Percentiles rank a stretch among this genome's conserved stretches.
Evolutionary conservation across 2,797 vertebrate genomes (phyloP).

Genomic region (Rousettus madagascariensis): DNA sequence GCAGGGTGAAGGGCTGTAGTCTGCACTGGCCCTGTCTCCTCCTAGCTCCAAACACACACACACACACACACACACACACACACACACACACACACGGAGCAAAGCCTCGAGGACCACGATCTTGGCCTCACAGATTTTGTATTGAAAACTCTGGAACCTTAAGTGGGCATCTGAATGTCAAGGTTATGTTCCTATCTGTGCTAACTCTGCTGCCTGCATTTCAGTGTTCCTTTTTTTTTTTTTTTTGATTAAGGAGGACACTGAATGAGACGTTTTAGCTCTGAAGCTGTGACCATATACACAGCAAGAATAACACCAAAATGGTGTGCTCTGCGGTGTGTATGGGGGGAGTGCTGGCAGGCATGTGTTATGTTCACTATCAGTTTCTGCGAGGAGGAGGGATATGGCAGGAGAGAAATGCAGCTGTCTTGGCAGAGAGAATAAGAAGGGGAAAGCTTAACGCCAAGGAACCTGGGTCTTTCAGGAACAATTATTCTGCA

Average conservation of each 20-base stretch:
- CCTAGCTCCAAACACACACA: not conserved
- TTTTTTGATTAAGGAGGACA: not conserved
- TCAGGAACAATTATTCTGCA: not conserved
- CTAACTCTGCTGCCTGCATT: not conserved
- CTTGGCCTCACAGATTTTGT: not conserved
- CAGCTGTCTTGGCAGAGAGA: conserved; percentile 33
- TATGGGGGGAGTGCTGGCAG: not conserved
- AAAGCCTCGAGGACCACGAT: not conserved
- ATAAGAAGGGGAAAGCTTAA: not conserved
- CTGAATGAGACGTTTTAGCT: not conserved
- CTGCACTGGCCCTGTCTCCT: not conserved
- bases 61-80: not conserved
- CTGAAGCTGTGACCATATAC: not conserved
- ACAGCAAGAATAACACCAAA: not conserved
- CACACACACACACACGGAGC: not conserved
- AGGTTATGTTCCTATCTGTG: not conserved
- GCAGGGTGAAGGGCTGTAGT: not conserved
- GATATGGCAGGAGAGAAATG: not conserved
- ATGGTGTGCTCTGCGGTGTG: not conserved
- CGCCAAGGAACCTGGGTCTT: not conserved
- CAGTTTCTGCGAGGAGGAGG: not conserved
- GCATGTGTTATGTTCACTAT: not conserved
- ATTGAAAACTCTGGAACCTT: not conserved
- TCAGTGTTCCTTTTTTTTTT: not conserved
- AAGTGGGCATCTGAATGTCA: not conserved